Evolutionary conservation across 2,113 vertebrate species (phyloP).

Genomic region (Delphinapterus leucas): DNA sequence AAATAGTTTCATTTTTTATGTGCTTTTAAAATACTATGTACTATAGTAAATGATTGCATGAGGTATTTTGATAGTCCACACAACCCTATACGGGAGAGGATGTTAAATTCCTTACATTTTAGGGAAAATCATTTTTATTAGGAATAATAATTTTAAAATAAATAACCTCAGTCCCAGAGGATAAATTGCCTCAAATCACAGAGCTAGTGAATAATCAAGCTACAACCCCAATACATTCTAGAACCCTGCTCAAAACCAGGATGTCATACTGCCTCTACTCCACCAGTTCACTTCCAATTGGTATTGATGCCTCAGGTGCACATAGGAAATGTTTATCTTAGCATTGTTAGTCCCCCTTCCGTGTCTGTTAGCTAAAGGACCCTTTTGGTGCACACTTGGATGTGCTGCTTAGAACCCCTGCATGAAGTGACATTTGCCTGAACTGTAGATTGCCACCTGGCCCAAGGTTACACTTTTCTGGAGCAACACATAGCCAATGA

Average conservation of each 20-base stretch:
- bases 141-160: neutral
- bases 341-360: neutral
- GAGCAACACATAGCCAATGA: neutral
- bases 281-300: neutral
- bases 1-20: neutral
- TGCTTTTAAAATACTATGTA: neutral
- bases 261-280: too few species aligned
- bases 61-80: neutral
- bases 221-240: neutral
- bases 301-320: neutral
- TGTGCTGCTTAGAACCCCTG: too few species aligned
- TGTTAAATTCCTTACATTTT: neutral
- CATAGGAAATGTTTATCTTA: accelerated
- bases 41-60: neutral
- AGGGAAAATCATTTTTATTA: neutral
- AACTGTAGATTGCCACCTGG: too few species aligned
- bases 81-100: neutral
- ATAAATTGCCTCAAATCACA: neutral
- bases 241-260: neutral
- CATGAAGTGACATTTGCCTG: neutral
- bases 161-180: neutral
- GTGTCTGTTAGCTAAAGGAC: neutral
- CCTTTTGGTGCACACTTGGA: accelerated
- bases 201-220: neutral
- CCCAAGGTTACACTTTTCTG: neutral